A percentile compares a stretch with the other conserved stretches of the same genome.
Conservation (phyloP, 2,888 invertebrate species). For the Acrocyrtus sp. region DNA sequence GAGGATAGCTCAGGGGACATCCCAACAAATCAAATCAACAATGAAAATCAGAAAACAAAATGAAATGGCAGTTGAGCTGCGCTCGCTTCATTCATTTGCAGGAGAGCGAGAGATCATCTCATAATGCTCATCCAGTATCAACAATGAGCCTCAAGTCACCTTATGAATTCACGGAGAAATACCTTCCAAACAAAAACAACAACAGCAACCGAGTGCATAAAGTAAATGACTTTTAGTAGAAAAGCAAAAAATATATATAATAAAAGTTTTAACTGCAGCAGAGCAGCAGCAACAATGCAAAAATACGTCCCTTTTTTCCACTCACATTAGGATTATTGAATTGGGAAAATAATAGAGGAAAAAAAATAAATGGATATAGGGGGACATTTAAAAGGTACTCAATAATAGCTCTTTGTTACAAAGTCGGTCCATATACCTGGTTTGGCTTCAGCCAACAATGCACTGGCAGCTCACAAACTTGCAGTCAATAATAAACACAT, state of each 20-base stretch:
- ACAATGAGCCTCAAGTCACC: too few relatives aligned
- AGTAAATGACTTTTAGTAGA: slow-evolving; percentile 10
- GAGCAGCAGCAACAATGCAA: not conserved
- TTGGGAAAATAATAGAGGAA: too few relatives aligned
- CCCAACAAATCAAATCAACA: slow-evolving; percentile 15
- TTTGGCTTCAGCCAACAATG: too few relatives aligned
- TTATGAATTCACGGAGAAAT: too few relatives aligned
- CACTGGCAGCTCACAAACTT: too few relatives aligned
- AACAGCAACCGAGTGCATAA: slow-evolving; percentile 3
- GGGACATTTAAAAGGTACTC: too few relatives aligned
- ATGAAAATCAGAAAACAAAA: slow-evolving; percentile 21
- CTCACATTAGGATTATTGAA: too few relatives aligned
- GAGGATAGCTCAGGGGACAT: not conserved
- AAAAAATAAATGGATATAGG: too few relatives aligned
- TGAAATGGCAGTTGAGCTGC: slow-evolving; percentile 21
- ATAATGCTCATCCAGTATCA: not conserved
- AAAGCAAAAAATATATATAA: slow-evolving; percentile 7
- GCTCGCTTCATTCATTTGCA: slow-evolving; percentile 11
- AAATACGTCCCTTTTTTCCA: too few relatives aligned
- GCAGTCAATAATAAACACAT: slow-evolving; percentile 24
- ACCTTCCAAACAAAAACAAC: not conserved
- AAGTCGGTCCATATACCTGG: too few relatives aligned
- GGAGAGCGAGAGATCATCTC: not conserved
- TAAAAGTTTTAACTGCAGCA: not conserved
- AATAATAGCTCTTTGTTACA: too few relatives aligned